phyloP scores from a whole-genome alignment of 2,797 vertebrate species.

The Hoplostethus mediterraneus region DNA sequence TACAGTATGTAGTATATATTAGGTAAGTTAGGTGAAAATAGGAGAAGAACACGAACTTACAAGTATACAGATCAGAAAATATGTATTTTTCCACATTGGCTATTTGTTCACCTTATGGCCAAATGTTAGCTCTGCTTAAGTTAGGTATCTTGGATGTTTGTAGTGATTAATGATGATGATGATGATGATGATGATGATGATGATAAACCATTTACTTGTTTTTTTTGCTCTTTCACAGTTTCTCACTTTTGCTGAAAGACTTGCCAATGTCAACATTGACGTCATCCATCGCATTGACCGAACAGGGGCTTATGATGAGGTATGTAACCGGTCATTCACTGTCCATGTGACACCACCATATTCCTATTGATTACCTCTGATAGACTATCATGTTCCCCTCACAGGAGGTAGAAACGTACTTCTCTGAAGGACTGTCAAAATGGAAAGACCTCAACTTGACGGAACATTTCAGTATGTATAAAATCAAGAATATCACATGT shows the following conservation, averaged over 20 bases:
- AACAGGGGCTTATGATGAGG: constrained; percentile 92
- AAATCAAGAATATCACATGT: background rate
- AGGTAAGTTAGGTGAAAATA: no score
- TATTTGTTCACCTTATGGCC: no score
- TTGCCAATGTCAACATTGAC: constrained; percentile 96
- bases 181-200: background rate
- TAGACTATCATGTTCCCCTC: constrained; percentile 4
- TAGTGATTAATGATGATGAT: background rate
- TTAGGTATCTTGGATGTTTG: background rate
- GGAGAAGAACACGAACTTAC: no score
- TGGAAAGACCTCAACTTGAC: constrained; percentile 98
- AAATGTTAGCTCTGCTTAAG: no score
- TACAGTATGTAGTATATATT: no score
- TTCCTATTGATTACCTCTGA: background rate
- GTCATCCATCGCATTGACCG: constrained; percentile 97
- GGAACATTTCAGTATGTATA: constrained; percentile 91
- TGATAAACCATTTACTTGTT: background rate
- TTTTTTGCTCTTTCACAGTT: constrained; percentile 83
- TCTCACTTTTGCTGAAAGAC: constrained; percentile 95
- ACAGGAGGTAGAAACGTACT: constrained; percentile 97
- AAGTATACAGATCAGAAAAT: background rate
- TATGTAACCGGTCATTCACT: constrained; percentile 63
- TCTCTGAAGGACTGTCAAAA: constrained; percentile 93
- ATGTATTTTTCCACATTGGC: background rate
- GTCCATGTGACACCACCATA: no score